These are phyloP conservation scores for Macrobrachium rosenbergii DNA, from an alignment of 1,140 invertebrate species.

Conservation along the genomic window DNA sequence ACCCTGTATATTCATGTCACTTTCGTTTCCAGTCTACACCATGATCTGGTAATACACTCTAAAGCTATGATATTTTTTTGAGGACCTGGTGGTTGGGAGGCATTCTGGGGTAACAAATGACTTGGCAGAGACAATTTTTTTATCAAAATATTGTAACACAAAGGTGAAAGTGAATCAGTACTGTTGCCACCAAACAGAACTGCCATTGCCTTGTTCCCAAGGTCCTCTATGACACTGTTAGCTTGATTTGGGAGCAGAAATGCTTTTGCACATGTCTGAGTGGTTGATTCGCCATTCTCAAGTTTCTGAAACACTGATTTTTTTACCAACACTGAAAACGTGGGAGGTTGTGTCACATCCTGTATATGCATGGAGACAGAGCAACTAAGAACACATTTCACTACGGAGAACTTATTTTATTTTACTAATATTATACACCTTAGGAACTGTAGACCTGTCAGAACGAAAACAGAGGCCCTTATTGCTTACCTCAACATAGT, in stretches of 20 bases:
- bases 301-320: background rate
- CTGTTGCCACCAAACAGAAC: conserved; percentile 32
- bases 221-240: conserved; percentile 1
- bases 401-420: background rate
- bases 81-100: too few species aligned
- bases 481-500: conserved; percentile 27
- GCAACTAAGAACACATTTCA: conserved; percentile 18
- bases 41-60: too few species aligned
- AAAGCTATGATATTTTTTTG: too few species aligned
- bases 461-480: conserved; percentile 18
- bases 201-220: conserved; percentile 29
- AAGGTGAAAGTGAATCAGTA: conserved; percentile 11
- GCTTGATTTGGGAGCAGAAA: conserved; percentile 1
- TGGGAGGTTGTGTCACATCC: conserved; percentile 29
- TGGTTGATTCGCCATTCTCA: conserved; percentile 15
- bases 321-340: conserved; percentile 25
- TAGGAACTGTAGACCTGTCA: conserved; percentile 30
- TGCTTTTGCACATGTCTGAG: background rate
- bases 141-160: too few species aligned
- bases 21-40: too few species aligned
- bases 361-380: conserved; percentile 19
- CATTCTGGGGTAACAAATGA: too few species aligned
- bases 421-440: conserved; percentile 17
- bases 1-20: too few species aligned
- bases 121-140: too few species aligned